These are phyloP conservation scores for Crypturellus undulatus DNA, from an alignment of 2,113 vertebrate genomes.

Conservation along the genomic window DNA sequence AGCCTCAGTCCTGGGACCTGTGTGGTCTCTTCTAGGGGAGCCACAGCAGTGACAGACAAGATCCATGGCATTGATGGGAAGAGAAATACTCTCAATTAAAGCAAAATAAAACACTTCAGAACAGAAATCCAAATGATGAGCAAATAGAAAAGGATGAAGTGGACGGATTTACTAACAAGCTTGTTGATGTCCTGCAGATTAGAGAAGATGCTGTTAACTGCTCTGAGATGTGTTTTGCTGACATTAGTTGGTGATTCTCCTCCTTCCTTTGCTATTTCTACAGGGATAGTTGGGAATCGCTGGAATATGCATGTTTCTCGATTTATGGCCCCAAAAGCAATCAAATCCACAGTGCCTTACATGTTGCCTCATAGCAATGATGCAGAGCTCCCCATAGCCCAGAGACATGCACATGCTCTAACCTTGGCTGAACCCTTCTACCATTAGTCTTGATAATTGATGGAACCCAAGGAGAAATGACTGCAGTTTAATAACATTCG, in stretches of 20 bases:
- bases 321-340: slow-evolving; percentile 40
- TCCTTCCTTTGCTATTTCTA: not conserved
- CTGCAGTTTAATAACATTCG: slow-evolving; percentile 65
- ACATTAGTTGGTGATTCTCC: not conserved
- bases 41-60: rapidly evolving
- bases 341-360: slow-evolving; percentile 22
- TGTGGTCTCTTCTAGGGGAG: not conserved
- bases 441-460: slow-evolving; percentile 59
- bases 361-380: slow-evolving; percentile 31
- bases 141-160: not conserved
- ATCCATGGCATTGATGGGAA: not conserved
- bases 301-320: not conserved
- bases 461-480: slow-evolving; percentile 51
- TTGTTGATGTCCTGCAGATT: not conserved
- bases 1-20: not conserved
- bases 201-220: not conserved
- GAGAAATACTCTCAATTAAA: not conserved
- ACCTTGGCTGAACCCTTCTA: slow-evolving; percentile 69
- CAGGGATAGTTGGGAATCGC: not conserved
- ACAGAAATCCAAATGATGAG: not conserved
- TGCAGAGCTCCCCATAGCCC: slow-evolving; percentile 45
- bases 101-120: not conserved
- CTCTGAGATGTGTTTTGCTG: slow-evolving; percentile 4
- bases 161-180: not conserved
- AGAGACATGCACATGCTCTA: slow-evolving; percentile 39